Base-by-base conservation (phyloP, 2,797 vertebrate species). In the Enteromius paludinosus region DNA sequence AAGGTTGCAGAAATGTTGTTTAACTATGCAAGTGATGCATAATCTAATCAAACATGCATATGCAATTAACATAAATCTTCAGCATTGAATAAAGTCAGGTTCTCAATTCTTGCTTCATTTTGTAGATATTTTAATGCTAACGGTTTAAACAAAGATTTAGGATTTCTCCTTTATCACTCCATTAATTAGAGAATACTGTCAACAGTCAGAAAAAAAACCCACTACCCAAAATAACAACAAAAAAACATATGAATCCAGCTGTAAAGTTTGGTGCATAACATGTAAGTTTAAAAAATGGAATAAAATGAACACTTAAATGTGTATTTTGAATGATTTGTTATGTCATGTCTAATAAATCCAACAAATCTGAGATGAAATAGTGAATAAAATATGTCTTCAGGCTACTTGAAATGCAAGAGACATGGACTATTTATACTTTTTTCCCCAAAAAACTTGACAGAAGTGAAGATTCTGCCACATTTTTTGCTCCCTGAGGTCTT, bases 381-480 rank as follows among this genome's bases (percentile, higher is more conserved):
- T 56, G 30, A 74, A 38, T 74, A 56, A 74, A 74, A 74, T 56
- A 38, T 28, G 35, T 28, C 72, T 25, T 75, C 52, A 28, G 8
- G 30, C 10, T 4, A 41, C 35, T 25, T 25, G 15, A 8, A 61
- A 43, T 61, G 10, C 15, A 41, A 17, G 14, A 20, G 14, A 59
- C 33, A 74, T 23, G 33, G 14, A 59, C 38, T 61, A 47, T n/a
- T 25, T 17, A 43, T 45, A 47, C 14, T 43, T 18, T 33, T 20
- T 52, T 14, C 14, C 10, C n/a, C 20, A 14, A 18, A 56, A 17
- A 14, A 14, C 23, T 20, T 61, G 9, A 76, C 35, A 41, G 52
- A n/a, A 23, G 8, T 25, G 52, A 5, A 38, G 20, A 38, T 56
- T 74, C n/a, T 17, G 15, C 12, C 38, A 62, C 18, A 20, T 43